Base-by-base conservation (phyloP, 1,140 invertebrate genomes). In the Melitaea cinxia region DNA sequence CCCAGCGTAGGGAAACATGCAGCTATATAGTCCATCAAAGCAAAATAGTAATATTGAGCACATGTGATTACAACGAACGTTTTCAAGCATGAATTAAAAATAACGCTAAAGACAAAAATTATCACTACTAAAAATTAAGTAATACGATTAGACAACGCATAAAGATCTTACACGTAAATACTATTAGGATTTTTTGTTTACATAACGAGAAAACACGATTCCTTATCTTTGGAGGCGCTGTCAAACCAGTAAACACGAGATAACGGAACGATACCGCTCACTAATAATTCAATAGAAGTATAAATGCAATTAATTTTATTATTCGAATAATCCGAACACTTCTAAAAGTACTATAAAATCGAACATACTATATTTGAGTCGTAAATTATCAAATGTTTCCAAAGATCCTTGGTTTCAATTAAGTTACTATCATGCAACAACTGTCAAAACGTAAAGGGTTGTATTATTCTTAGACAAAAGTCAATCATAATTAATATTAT, bases 161-260 rank as follows among this genome's bases (percentile, higher is more conserved):
- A 21, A 4, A 23, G 0, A 45, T 23, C 4, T 47, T 47, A 24
- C n/a, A n/a, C n/a, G n/a, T 23, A 47, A 1, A 58, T 9, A 23
- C 14, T 6, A 23, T 62, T 33, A 50, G 21, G 50, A 65, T 57
- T 15, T 54, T 23, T 50, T 57, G 10, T 60, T 60, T 60, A 60
- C 28, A 15, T 21, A 30, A 57, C 15, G 23, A 57, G 39, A 57
- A 47, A 57, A 65, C 47, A 49, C 19, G 56, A 52, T 56, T 33
- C 21, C 39, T 76, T 75, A 75, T 78, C 73, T 52, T 23, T 19
- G 37, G 67, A 83, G 78, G 79, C 80, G 66, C 78, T 78, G 82
- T 77, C 78, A 83, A 81, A 82, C 70, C 60, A 71, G 73, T 78
- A 83, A 81, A 85, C 83, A 83, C 21, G 33, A 68, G 81, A 83